These are phyloP conservation scores for Zhuqinia jingwanae DNA, from an alignment of 2,888 invertebrate genomes.

Conservation along the genomic window DNA sequence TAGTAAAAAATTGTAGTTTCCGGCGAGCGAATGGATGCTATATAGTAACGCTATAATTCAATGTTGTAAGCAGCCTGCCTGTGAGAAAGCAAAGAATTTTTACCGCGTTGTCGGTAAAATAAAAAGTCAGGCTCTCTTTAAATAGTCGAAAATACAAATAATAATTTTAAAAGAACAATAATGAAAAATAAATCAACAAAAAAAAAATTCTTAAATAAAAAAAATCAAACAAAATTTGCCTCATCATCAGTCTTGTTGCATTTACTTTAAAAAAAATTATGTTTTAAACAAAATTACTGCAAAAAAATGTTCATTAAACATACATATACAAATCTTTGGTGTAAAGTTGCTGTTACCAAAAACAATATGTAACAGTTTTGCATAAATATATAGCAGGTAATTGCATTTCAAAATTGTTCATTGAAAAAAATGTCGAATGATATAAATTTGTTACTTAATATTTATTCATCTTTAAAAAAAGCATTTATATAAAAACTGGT, in stretches of 20 bases:
- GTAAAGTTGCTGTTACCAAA: slow-evolving; percentile 16
- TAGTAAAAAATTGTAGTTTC: slow-evolving; percentile 27
- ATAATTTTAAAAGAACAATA: background rate
- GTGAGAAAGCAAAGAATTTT: background rate
- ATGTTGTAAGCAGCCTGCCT: background rate
- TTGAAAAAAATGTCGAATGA: background rate
- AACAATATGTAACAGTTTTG: slow-evolving; percentile 6
- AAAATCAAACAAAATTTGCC: background rate
- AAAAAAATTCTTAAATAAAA: too few relatives aligned
- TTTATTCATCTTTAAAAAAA: slow-evolving; percentile 24
- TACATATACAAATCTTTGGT: too few relatives aligned
- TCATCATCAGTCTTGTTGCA: background rate
- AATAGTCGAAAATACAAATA: slow-evolving; percentile 17
- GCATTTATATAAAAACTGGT: slow-evolving; percentile 14
- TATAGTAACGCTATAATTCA: background rate
- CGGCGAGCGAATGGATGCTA: slow-evolving; percentile 12
- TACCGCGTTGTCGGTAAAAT: background rate
- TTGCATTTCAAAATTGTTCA: background rate
- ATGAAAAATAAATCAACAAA: too few relatives aligned
- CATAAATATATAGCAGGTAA: slow-evolving; percentile 1
- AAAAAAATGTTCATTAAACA: too few relatives aligned
- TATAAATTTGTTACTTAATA: too few relatives aligned
- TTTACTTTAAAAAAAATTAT: background rate
- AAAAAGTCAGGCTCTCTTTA: slow-evolving; percentile 20
- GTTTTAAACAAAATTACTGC: background rate